Evolutionary conservation across 2,797 vertebrate genomes (phyloP).

Genomic region (Tinamus major): DNA sequence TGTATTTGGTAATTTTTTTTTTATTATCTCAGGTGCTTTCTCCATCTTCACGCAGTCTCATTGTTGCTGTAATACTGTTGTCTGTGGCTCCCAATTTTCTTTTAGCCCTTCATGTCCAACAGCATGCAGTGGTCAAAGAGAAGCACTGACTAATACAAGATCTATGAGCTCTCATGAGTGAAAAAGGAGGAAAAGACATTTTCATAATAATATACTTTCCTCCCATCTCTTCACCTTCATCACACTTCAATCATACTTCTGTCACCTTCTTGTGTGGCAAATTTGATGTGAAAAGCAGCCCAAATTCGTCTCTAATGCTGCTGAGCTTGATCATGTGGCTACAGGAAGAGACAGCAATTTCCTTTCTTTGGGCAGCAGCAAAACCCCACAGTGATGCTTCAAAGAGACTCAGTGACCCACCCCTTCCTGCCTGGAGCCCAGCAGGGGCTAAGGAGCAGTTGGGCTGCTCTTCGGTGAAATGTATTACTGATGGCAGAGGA

Average conservation of each 20-base stretch:
- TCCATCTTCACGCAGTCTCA: background rate
- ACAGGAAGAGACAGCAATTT: constrained; percentile 46
- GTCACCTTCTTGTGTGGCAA: constrained; percentile 47
- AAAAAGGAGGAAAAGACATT: background rate
- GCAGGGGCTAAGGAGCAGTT: constrained; percentile 39
- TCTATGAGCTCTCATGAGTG: accelerated
- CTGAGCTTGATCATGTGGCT: constrained; percentile 39
- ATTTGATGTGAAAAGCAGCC: constrained; percentile 33
- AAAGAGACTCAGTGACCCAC: constrained; percentile 20
- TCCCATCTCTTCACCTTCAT: background rate
- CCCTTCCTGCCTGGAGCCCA: constrained; percentile 22
- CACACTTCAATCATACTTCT: background rate
- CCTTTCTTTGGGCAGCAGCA: background rate
- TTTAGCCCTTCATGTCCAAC: background rate
- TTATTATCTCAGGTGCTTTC: background rate
- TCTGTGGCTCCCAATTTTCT: background rate
- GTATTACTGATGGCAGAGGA: accelerated
- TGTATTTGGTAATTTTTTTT: background rate
- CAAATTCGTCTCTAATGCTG: background rate
- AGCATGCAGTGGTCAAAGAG: background rate
- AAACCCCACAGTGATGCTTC: constrained; percentile 49
- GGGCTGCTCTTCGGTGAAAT: background rate
- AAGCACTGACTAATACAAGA: background rate
- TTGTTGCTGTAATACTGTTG: background rate
- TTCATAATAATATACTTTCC: background rate